These are phyloP conservation scores for Rhincodon typus DNA, from an alignment of 2,797 vertebrate genomes.

Conservation along the genomic window DNA sequence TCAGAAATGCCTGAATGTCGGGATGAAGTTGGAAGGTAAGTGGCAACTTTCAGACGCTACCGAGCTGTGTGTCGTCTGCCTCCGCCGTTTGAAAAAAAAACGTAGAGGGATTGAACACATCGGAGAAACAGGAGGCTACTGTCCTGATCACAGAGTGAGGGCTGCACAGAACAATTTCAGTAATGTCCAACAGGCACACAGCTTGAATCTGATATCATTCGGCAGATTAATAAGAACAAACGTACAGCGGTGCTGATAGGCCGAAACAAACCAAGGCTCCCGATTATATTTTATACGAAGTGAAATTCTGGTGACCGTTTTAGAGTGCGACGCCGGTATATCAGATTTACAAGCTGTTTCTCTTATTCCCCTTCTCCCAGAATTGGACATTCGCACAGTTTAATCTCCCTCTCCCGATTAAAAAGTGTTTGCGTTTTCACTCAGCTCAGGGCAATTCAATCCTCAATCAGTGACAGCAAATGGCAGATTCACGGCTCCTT, in stretches of 20 bases:
- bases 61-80: neutral
- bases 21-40: slow-evolving; percentile 99
- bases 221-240: too few species aligned
- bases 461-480: neutral
- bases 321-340: neutral
- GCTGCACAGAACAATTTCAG: too few species aligned
- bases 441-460: too few species aligned
- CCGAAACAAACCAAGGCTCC: neutral
- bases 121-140: neutral
- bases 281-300: neutral
- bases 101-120: neutral
- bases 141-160: neutral
- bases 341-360: neutral
- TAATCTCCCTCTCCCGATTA: neutral
- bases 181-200: neutral
- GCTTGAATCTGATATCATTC: too few species aligned
- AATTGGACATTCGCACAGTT: neutral
- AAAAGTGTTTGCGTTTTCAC: neutral
- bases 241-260: too few species aligned
- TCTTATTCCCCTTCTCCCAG: neutral
- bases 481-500: neutral
- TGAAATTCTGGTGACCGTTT: neutral
- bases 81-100: neutral
- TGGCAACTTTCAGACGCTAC: neutral
- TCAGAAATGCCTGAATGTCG: slow-evolving; percentile 95